phyloP scores from a whole-genome alignment of 2,797 vertebrate genomes.

The Cryptoprocta ferox region DNA sequence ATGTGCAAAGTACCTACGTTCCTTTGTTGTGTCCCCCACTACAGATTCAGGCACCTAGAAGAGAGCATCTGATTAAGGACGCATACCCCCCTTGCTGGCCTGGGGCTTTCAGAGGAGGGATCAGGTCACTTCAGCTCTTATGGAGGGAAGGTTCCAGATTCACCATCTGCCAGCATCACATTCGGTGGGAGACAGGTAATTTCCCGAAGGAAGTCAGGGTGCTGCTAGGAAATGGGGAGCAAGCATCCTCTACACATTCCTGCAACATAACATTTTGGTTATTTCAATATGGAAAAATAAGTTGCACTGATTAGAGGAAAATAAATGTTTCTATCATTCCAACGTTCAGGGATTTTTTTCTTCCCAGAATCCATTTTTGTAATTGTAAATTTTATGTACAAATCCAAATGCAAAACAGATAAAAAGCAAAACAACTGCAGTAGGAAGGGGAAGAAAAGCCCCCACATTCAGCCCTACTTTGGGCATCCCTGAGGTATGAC shows the following conservation, averaged over 20 bases:
- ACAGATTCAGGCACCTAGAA: neutral
- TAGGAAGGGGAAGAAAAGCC: neutral
- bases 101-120: neutral
- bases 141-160: neutral
- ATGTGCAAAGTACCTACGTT: neutral
- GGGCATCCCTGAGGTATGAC: neutral
- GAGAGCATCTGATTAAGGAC: neutral
- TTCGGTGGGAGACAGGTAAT: neutral
- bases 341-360: neutral
- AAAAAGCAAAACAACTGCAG: neutral
- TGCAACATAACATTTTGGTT: neutral
- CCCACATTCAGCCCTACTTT: neutral
- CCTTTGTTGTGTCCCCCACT: no score
- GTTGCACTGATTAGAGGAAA: neutral
- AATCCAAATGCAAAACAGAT: neutral
- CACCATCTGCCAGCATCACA: neutral
- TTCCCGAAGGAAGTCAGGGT: neutral
- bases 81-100: neutral
- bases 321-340: neutral
- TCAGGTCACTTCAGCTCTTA: neutral
- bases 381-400: neutral
- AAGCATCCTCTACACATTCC: neutral
- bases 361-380: neutral
- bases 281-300: neutral
- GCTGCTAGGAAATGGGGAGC: neutral